Percentiles rank a stretch among this genome's conserved stretches.
These are phyloP conservation scores for Varanus komodoensis DNA, from an alignment of 2,113 vertebrate species.

Conservation along the genomic window DNA sequence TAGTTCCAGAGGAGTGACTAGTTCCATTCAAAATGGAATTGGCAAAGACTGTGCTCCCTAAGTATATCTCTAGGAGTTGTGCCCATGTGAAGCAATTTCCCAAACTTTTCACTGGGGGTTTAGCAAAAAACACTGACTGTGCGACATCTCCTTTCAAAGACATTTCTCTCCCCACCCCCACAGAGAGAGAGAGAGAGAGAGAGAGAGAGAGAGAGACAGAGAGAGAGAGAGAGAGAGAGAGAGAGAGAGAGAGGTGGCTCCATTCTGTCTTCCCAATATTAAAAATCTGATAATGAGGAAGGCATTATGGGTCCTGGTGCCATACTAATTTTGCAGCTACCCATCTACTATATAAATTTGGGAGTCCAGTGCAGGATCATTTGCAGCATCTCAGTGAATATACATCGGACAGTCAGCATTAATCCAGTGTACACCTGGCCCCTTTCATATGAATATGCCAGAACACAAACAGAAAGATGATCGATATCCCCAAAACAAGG, in stretches of 20 bases:
- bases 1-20: background rate
- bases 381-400: background rate
- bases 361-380: background rate
- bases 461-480: conserved; percentile 14
- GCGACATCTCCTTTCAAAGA: too few relatives aligned
- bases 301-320: background rate
- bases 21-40: background rate
- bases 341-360: background rate
- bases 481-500: background rate
- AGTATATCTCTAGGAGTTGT: background rate
- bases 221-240: too few relatives aligned
- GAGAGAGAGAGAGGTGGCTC: background rate
- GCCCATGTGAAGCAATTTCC: background rate
- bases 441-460: background rate
- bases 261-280: background rate
- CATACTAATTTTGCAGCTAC: background rate
- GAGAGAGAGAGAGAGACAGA: too few relatives aligned
- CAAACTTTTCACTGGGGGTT: background rate
- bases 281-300: background rate
- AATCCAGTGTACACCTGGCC: background rate
- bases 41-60: background rate
- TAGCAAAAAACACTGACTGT: background rate
- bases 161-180: background rate
- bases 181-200: too few relatives aligned
- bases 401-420: background rate